Evolutionary conservation across 2,797 vertebrate genomes (phyloP).

Genomic region (Strix occidentalis): DNA sequence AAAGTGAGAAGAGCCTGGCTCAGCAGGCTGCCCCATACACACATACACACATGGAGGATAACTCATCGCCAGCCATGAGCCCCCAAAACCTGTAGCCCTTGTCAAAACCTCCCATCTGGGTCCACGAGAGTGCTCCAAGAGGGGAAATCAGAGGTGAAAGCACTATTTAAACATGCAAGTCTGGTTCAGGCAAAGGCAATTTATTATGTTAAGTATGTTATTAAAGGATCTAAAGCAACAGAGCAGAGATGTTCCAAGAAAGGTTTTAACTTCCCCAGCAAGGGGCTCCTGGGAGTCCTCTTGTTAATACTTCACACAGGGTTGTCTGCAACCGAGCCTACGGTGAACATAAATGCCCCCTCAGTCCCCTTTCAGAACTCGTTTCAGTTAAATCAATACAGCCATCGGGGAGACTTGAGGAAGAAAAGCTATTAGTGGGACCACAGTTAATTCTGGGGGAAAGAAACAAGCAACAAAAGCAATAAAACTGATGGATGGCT

Average conservation of each 20-base stretch:
- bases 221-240: slow-evolving; percentile 40
- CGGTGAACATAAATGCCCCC: neutral
- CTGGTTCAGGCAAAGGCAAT: slow-evolving; percentile 14
- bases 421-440: slow-evolving; percentile 51
- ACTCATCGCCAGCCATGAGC: neutral
- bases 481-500: slow-evolving; percentile 52
- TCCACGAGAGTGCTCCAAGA: neutral
- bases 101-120: neutral
- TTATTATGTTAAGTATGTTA: slow-evolving; percentile 47
- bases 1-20: neutral
- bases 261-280: slow-evolving; percentile 27
- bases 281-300: slow-evolving; percentile 46
- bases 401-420: neutral
- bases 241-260: slow-evolving; percentile 22
- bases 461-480: slow-evolving; percentile 49
- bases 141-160: neutral
- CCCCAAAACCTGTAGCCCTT: neutral
- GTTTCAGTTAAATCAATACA: slow-evolving; percentile 17
- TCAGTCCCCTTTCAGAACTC: neutral
- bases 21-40: neutral
- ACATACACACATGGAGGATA: neutral
- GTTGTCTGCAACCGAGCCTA: slow-evolving; percentile 23
- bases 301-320: slow-evolving; percentile 9
- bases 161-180: neutral
- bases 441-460: slow-evolving; percentile 36